Percentiles rank a stretch among this genome's conserved stretches.
Conservation (phyloP, 2,888 invertebrate species). For the Drosophila incognita region DNA sequence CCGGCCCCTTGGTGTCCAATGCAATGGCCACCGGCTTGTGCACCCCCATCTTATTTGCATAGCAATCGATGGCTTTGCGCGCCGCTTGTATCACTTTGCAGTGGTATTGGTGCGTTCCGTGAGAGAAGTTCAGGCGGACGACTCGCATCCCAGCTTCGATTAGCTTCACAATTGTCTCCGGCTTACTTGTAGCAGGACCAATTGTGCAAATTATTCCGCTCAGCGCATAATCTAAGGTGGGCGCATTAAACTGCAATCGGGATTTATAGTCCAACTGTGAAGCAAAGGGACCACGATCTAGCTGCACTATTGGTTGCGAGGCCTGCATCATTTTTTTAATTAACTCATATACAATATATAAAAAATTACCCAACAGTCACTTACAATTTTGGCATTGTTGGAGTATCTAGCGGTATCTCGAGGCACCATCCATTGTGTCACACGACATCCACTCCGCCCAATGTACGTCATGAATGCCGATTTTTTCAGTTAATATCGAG, state of each 20-base stretch:
- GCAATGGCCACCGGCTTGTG: slow-evolving; percentile 95
- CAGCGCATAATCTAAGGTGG: slow-evolving; percentile 92
- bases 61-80: slow-evolving; percentile 91
- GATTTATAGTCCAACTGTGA: slow-evolving; percentile 96
- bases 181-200: slow-evolving; percentile 93
- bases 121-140: slow-evolving; percentile 97
- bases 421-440: not conserved
- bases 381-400: slow-evolving; percentile 4
- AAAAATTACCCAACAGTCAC: not conserved
- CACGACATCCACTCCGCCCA: slow-evolving; percentile 22
- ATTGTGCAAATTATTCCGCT: slow-evolving; percentile 99
- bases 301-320: not conserved
- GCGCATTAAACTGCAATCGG: slow-evolving; percentile 95
- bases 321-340: not conserved
- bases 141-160: slow-evolving; percentile 98
- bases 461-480: slow-evolving; percentile 13
- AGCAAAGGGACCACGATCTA: slow-evolving; percentile 58
- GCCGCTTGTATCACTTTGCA: slow-evolving; percentile 95
- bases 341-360: not conserved
- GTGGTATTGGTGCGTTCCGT: slow-evolving; percentile 97
- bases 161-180: slow-evolving; percentile 93
- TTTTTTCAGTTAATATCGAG: slow-evolving; percentile 38
- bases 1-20: slow-evolving; percentile 98
- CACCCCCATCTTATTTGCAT: slow-evolving; percentile 89
- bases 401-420: slow-evolving; percentile 14